Conservation (phyloP, 2,113 vertebrate species). For the Acrocephalus kingi region DNA sequence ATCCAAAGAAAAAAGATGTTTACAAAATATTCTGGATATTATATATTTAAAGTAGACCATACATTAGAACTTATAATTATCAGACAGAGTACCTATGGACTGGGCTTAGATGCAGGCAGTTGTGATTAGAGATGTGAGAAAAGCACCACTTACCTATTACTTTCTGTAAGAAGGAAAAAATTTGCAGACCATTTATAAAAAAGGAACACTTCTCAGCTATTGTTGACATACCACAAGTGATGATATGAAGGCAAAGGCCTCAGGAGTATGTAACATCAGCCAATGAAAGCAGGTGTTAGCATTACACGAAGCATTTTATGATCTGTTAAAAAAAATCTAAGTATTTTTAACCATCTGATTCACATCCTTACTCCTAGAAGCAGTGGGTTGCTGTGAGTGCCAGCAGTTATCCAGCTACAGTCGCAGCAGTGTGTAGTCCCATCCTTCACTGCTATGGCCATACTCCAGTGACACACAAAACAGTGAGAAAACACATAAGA, state of each 20-base stretch:
- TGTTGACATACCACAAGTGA: background rate
- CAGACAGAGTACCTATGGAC: background rate
- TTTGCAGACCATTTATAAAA: background rate
- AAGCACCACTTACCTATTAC: background rate
- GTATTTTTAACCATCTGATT: slow-evolving; percentile 46
- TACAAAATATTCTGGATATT: background rate
- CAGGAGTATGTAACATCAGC: background rate
- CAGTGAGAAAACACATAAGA: background rate
- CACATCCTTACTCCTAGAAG: slow-evolving; percentile 49
- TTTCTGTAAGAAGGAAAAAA: background rate
- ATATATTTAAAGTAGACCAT: background rate
- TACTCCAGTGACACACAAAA: slow-evolving; percentile 26
- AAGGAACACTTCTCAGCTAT: background rate
- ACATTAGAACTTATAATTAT: background rate
- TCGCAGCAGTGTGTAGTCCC: background rate
- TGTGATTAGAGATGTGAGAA: background rate
- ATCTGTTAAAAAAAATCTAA: background rate
- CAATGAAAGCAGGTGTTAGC: background rate
- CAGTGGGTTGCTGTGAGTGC: slow-evolving; percentile 31
- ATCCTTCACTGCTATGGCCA: slow-evolving; percentile 26
- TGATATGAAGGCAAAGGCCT: background rate
- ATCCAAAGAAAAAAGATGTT: background rate
- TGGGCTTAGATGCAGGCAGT: background rate
- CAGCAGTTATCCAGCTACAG: slow-evolving; percentile 39
- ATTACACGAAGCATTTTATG: slow-evolving; percentile 16